These are phyloP conservation scores for Arvicanthis niloticus DNA, from an alignment of 2,113 vertebrate genomes.

Conservation along the genomic window DNA sequence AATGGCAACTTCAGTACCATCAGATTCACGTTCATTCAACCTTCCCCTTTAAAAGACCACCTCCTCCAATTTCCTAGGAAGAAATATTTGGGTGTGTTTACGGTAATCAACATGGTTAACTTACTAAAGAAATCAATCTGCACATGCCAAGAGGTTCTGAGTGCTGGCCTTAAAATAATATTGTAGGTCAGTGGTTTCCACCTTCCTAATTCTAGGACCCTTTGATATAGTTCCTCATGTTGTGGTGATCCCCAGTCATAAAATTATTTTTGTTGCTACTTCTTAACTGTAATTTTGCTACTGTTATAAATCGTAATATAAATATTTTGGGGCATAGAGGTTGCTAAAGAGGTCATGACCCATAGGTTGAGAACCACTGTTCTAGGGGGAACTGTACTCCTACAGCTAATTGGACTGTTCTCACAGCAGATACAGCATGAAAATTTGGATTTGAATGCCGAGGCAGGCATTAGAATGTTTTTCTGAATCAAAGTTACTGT, in stretches of 20 bases:
- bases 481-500: background rate
- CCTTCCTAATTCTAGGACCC: background rate
- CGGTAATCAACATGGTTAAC: slow-evolving; percentile 33
- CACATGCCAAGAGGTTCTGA: slow-evolving; percentile 29
- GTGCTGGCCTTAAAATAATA: slow-evolving; percentile 7
- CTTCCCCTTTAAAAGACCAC: slow-evolving; percentile 72
- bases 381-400: background rate
- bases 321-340: background rate
- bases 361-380: no score
- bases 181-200: background rate
- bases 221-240: background rate
- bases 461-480: background rate
- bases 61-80: slow-evolving; percentile 55
- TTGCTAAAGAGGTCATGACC: background rate
- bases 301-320: background rate
- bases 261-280: background rate
- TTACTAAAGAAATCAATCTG: slow-evolving; percentile 59
- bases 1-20: slow-evolving; percentile 46
- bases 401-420: background rate
- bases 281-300: background rate
- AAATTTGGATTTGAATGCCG: background rate
- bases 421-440: background rate
- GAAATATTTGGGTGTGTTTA: slow-evolving; percentile 69
- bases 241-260: background rate
- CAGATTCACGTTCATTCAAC: slow-evolving; percentile 77